Base-by-base conservation (phyloP, 2,888 invertebrate species). In the Adela reaumurella region DNA sequence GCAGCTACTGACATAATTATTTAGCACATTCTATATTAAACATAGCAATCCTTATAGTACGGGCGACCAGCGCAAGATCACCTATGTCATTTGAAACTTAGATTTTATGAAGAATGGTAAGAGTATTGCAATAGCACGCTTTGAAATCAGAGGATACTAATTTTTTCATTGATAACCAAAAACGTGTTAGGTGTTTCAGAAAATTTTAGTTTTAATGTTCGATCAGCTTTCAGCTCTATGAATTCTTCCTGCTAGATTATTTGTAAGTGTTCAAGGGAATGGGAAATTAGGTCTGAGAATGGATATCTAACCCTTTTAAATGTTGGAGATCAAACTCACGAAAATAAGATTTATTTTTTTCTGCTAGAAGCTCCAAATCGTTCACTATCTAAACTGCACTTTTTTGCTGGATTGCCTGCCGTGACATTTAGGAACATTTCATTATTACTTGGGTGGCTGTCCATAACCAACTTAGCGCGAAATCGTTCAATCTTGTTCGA, bases 391-490 rank as follows among this genome's bases (percentile, higher is more conserved):
- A 49, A 50, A 46, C 46, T 55, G 51, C 50, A 54, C 51, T 50
- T 46, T 54, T 55, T 54, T 50, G 52, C 52, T 53, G 56, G 49
- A 51, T 53, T 51, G 35, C 50, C 51, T 49, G 52, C 45, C 49
- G 51, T 54, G 49, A 46, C 50, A 55, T 54, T 54, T 46, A 50
- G 53, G 51, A 55, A 54, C 49, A 51, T 55, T 54, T 52, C 51
- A 54, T 54, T 54, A 51, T 49, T 54, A 53, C 48, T 53, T 53
- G 48, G 50, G 50, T 49, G 51, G 49, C 54, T 54, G 48, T 55
- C 54, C 54, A 54, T 53, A 51, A 49, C 49, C 49, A 54, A 54
- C 44, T 51, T 53, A 50, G 51, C 45, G 50, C 49, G 46, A 51
- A 52, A 50, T 46, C 49, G 49, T 47, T 50, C 48, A 46, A 48